These are phyloP conservation scores for Ectemnius lituratus DNA, from an alignment of 2,888 invertebrate genomes.

Conservation along the genomic window DNA sequence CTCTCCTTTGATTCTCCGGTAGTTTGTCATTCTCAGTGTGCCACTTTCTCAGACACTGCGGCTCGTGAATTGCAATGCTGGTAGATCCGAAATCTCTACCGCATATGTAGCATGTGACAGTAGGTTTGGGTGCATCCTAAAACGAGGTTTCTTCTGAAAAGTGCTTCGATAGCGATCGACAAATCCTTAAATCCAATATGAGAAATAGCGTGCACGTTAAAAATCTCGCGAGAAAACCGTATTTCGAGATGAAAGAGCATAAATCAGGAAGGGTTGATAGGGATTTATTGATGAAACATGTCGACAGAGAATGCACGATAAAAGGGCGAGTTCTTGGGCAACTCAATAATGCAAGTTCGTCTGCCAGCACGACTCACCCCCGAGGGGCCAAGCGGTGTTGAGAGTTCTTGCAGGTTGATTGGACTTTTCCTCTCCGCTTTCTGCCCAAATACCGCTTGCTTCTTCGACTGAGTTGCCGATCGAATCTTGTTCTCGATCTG, in stretches of 20 bases:
- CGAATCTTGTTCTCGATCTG: slow-evolving; percentile 78
- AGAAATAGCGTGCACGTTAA: no score
- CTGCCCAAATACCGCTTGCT: background rate
- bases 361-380: slow-evolving; percentile 59
- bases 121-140: slow-evolving; percentile 57
- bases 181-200: no score
- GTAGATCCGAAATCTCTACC: slow-evolving; percentile 83
- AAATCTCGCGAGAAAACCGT: no score
- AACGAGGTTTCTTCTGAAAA: slow-evolving; percentile 36
- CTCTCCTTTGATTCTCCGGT: slow-evolving; percentile 77
- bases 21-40: slow-evolving; percentile 81
- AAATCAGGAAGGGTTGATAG: background rate
- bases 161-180: background rate
- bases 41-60: slow-evolving; percentile 85
- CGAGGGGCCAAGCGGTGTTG: slow-evolving; percentile 35
- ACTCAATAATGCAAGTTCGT: slow-evolving; percentile 34
- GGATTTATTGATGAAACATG: slow-evolving; percentile 19
- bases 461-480: slow-evolving; percentile 8
- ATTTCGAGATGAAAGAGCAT: background rate
- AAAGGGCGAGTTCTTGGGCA: slow-evolving; percentile 13
- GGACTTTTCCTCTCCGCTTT: slow-evolving; percentile 19
- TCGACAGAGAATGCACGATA: background rate
- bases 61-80: slow-evolving; percentile 84
- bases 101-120: slow-evolving; percentile 83
- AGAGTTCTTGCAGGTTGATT: slow-evolving; percentile 18